phyloP scores from a whole-genome alignment of 1,140 invertebrate species.

The Hyles euphorbiae region DNA sequence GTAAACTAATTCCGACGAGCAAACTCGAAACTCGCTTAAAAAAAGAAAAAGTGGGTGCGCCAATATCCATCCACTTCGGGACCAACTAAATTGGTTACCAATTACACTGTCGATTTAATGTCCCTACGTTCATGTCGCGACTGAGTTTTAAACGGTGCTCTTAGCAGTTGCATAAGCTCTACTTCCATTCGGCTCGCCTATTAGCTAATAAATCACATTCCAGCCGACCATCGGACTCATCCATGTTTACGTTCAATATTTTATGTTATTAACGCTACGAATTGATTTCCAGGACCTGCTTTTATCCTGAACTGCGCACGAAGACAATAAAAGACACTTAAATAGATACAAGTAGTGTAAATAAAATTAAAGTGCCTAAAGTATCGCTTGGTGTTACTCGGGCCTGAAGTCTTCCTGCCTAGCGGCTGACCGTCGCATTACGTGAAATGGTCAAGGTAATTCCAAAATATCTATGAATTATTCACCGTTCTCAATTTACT shows the following conservation, averaged over 20 bases:
- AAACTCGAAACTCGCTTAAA: conserved; percentile 62
- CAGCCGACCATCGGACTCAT: conserved; percentile 13
- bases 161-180: not conserved
- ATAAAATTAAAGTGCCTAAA: conserved; percentile 50
- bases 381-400: conserved; percentile 43
- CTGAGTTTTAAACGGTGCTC: conserved; percentile 4
- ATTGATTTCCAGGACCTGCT: conserved; percentile 67
- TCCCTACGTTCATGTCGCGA: conserved; percentile 17
- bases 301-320: conserved; percentile 57
- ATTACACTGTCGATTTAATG: conserved; percentile 62
- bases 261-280: conserved; percentile 34
- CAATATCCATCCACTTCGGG: conserved; percentile 56
- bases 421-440: conserved; percentile 50
- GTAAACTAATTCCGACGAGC: conserved; percentile 70
- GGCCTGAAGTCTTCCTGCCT: conserved; percentile 43
- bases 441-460: conserved; percentile 74
- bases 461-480: conserved; percentile 62
- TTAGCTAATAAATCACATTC: not conserved
- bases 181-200: not conserved
- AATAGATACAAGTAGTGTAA: conserved; percentile 36
- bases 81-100: conserved; percentile 63
- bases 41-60: conserved; percentile 41
- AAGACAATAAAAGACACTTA: conserved; percentile 59
- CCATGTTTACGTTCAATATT: conserved; percentile 17
- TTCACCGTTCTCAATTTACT: conserved; percentile 56